Evolutionary conservation across 2,113 vertebrate genomes (phyloP).

Genomic region (Elephas maximus): DNA sequence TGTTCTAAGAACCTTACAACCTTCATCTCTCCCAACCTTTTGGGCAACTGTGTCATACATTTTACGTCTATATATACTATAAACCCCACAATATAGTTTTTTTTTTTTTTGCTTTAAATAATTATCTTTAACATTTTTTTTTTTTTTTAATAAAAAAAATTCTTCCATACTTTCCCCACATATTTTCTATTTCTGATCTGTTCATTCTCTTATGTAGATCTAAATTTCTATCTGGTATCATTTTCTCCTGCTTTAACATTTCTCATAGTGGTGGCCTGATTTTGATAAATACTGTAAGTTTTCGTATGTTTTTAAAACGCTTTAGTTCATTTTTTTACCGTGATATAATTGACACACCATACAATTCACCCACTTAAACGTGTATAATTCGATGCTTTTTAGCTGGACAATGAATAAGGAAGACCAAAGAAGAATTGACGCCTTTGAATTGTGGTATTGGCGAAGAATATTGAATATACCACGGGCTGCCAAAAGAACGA

Average conservation of each 20-base stretch:
- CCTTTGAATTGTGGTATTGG: too few species aligned
- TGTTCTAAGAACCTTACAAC: background rate
- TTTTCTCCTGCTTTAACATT: constrained; percentile 51
- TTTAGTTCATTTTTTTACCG: constrained; percentile 30
- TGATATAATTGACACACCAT: background rate
- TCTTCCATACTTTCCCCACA: background rate
- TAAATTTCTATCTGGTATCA: background rate
- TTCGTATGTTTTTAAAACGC: constrained; percentile 1
- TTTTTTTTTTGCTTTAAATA: constrained; percentile 54
- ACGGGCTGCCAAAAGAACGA: too few species aligned
- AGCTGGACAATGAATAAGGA: too few species aligned
- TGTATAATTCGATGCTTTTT: background rate
- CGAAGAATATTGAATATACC: too few species aligned
- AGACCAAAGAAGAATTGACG: too few species aligned
- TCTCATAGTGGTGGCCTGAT: background rate
- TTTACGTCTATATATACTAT: background rate
- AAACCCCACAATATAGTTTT: background rate
- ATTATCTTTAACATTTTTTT: background rate
- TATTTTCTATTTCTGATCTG: background rate
- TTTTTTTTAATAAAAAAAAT: background rate
- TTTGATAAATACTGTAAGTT: constrained; percentile 10
- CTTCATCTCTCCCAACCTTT: background rate
- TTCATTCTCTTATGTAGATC: background rate
- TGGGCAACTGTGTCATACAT: background rate
- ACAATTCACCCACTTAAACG: constrained; percentile 11